A percentile compares a stretch with the other conserved stretches of the same genome.
Conservation (phyloP, 2,113 vertebrate species). For the Percopsis transmontana region DNA sequence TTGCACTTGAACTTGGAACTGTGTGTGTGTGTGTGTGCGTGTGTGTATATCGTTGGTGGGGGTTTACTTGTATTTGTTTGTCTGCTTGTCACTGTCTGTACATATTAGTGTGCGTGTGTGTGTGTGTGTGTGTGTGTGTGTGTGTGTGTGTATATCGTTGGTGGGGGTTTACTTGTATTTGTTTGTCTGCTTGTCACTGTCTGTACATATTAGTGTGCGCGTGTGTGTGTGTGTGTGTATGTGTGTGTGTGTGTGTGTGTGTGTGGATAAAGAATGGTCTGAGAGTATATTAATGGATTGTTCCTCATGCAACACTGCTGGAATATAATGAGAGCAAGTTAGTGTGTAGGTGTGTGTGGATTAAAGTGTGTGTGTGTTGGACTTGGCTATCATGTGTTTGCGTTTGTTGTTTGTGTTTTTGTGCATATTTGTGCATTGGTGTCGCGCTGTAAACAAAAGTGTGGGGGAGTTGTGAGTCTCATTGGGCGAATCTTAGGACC, state of each 20-base stretch:
- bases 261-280: too few species aligned
- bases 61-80: slow-evolving; percentile 43
- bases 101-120: not conserved
- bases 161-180: too few species aligned
- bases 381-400: too few species aligned
- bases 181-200: not conserved
- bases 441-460: slow-evolving; percentile 50
- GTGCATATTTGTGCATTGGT: not conserved
- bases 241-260: too few species aligned
- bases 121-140: slow-evolving; percentile 11
- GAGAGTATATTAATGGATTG: too few species aligned
- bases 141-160: not conserved
- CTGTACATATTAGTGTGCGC: not conserved
- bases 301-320: too few species aligned
- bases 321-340: not conserved
- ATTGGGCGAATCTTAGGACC: slow-evolving; percentile 50
- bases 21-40: slow-evolving; percentile 32
- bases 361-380: not conserved
- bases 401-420: slow-evolving; percentile 7
- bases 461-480: slow-evolving; percentile 54
- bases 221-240: too few species aligned
- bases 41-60: slow-evolving; percentile 20
- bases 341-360: not conserved
- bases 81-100: not conserved
- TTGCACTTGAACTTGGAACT: slow-evolving; percentile 32